Evolutionary conservation across 1,140 invertebrate species (phyloP).

Genomic region (Trissolcus basalis): DNA sequence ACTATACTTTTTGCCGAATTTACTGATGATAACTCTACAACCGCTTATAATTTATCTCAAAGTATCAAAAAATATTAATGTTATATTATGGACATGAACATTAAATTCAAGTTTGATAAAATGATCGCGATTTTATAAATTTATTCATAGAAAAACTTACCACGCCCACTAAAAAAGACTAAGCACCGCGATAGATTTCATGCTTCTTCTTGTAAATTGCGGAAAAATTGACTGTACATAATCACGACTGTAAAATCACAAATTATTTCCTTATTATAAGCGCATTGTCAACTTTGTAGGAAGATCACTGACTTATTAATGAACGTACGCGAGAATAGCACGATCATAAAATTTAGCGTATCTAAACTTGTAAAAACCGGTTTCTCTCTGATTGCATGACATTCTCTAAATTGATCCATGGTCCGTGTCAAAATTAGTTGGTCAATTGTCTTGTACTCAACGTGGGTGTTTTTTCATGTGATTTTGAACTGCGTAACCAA

Average conservation of each 20-base stretch:
- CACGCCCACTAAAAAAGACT: too few relatives aligned
- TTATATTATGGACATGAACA: too few relatives aligned
- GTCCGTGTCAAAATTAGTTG: slow-evolving; percentile 41
- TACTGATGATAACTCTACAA: too few relatives aligned
- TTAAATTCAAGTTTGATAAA: too few relatives aligned
- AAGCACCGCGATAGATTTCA: too few relatives aligned
- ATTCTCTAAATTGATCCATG: slow-evolving; percentile 27
- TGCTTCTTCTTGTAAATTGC: too few relatives aligned
- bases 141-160: too few relatives aligned
- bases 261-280: slow-evolving; percentile 52
- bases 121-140: too few relatives aligned
- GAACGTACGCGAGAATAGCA: slow-evolving; percentile 8
- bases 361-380: slow-evolving; percentile 47
- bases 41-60: too few relatives aligned
- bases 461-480: slow-evolving; percentile 34
- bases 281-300: slow-evolving; percentile 29
- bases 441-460: slow-evolving; percentile 38
- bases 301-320: slow-evolving; percentile 56
- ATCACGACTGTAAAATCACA: slow-evolving; percentile 52
- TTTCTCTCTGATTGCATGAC: slow-evolving; percentile 27
- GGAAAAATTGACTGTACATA: slow-evolving; percentile 30
- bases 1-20: too few relatives aligned
- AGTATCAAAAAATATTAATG: too few relatives aligned
- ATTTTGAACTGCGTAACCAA: slow-evolving; percentile 2
- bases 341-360: slow-evolving; percentile 31